These are phyloP conservation scores for Autographa pulchrina DNA, from an alignment of 2,888 invertebrate genomes.

Conservation along the genomic window DNA sequence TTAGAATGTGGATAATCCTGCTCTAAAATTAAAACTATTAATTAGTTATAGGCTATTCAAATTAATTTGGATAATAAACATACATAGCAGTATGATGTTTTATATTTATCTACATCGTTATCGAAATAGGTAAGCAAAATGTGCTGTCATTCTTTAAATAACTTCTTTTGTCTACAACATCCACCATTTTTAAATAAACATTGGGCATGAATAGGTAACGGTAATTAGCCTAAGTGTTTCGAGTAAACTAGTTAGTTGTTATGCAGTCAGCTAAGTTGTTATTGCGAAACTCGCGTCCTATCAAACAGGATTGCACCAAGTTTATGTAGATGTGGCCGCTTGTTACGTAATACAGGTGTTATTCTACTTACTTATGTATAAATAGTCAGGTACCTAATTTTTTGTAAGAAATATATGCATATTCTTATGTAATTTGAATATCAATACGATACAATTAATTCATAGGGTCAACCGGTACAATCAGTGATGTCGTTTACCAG, in stretches of 20 bases:
- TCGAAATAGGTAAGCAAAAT: too few relatives aligned
- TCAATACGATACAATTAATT: background rate
- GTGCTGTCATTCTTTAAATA: too few relatives aligned
- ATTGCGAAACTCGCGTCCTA: background rate
- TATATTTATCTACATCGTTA: too few relatives aligned
- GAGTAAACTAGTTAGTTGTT: background rate
- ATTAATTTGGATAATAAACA: too few relatives aligned
- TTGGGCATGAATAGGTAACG: background rate
- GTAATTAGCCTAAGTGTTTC: background rate
- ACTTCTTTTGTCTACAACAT: too few relatives aligned
- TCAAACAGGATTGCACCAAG: background rate
- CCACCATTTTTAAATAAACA: background rate
- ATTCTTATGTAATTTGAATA: background rate
- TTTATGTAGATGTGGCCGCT: constrained; percentile 7
- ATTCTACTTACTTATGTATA: background rate
- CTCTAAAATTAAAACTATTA: background rate
- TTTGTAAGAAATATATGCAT: background rate
- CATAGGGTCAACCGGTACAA: background rate
- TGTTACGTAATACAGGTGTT: constrained; percentile 2
- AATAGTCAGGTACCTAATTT: background rate
- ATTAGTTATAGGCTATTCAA: too few relatives aligned
- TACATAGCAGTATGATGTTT: too few relatives aligned
- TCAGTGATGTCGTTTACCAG: background rate
- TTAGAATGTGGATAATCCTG: background rate
- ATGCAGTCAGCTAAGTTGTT: background rate